Evolutionary conservation across 2,888 invertebrate species (phyloP), one percentile per base, ranked within the genome.

Genomic region (Campopleginae sp.): DNA sequence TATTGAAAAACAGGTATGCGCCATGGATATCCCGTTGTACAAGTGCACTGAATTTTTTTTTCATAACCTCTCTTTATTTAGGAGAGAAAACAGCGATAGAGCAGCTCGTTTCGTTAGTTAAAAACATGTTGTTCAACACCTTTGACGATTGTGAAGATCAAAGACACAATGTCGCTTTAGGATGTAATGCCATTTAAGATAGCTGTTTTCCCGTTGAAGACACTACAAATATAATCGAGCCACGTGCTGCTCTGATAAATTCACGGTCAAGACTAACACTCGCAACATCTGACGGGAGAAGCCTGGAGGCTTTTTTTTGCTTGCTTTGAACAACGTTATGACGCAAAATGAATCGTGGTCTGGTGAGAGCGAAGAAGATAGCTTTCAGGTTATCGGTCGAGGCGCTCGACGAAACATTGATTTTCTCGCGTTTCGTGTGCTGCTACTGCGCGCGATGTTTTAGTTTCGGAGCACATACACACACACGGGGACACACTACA

Each of bases 21-120:
- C n/a, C 19, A 10, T 48, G 31, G n/a, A 31, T 71, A 71, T 66
- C 54, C 17, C 33, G 61, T 74, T 61, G 48, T 27, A 31, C 61
- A 68, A 66, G 12, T 12, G 19, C 23, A 48, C 14, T 58, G 27
- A 4, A 6, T 66, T 14, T 51, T 14, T 17, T 51, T 14, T 31
- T n/a, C 44, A 71, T 74, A 54, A 44, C 68, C 75, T 83, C 79
- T 63, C 8, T 54, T 75, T 80, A 75, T 42, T 33, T 33, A 33
- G 3, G 33, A 33, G 33, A 33, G 33, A 65, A 63, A 79, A 76
- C 46, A 65, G 33, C 58, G 71, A 80, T 71, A 33, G 19, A 0
- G 33, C 5, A 14, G 31, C 17, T 46, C n/a, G n/a, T 48, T 48
- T 17, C n/a, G 6, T 17, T 33, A 23, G 65, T 3, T 8, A 1